Conservation (phyloP, 2,888 invertebrate genomes). For the Thera obeliscata region DNA sequence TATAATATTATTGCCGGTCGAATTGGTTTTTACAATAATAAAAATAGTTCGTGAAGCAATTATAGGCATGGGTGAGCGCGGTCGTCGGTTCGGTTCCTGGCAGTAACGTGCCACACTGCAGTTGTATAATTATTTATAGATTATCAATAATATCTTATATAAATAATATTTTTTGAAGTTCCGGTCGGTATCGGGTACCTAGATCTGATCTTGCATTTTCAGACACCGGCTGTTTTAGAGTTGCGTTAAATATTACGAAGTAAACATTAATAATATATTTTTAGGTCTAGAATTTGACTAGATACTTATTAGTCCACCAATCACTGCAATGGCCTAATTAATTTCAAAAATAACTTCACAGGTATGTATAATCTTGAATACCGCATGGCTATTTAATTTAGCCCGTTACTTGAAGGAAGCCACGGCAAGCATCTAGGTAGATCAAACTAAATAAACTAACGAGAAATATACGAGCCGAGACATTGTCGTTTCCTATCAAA, state of each 20-base stretch:
- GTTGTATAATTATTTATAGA: constrained; percentile 25
- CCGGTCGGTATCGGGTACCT: background rate
- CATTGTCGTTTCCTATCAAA: constrained; percentile 60
- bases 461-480: constrained; percentile 9
- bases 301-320: too few species aligned
- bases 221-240: too few species aligned
- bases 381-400: background rate
- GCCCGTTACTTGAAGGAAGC: too few species aligned
- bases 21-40: constrained; percentile 43
- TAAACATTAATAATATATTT: too few species aligned
- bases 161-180: background rate
- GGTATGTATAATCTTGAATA: background rate
- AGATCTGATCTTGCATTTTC: too few species aligned
- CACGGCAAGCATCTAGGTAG: background rate
- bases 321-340: background rate
- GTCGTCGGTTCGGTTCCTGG: constrained; percentile 21
- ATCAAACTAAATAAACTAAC: background rate
- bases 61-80: constrained; percentile 35
- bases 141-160: constrained; percentile 22
- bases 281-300: too few species aligned
- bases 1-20: constrained; percentile 49
- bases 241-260: too few species aligned
- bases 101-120: constrained; percentile 11
- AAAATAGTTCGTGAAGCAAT: constrained; percentile 39
- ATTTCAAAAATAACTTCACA: background rate